Evolutionary conservation across 1,140 invertebrate genomes (phyloP).

Genomic region (Lineus longissimus): DNA sequence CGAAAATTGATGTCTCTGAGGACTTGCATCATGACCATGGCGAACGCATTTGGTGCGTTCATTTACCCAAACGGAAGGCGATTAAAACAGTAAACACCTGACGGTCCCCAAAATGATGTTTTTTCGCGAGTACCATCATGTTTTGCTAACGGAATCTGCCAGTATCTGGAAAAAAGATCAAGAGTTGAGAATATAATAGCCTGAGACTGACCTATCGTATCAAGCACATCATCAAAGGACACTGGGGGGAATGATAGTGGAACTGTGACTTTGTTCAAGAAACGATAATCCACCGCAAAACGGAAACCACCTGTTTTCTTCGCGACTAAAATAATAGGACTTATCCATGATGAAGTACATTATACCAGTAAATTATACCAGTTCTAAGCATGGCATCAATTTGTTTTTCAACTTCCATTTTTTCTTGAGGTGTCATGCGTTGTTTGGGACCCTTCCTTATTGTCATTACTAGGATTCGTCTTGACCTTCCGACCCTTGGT

Average conservation of each 20-base stretch:
- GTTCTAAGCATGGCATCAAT: too few species aligned
- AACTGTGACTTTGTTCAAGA: neutral
- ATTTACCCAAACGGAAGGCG: neutral
- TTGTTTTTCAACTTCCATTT: too few species aligned
- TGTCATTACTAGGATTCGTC: too few species aligned
- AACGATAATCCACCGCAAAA: neutral
- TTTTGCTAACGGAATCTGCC: neutral
- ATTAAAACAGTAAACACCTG: neutral
- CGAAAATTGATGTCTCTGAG: neutral
- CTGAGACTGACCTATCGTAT: neutral
- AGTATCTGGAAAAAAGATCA: neutral
- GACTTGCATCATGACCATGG: neutral
- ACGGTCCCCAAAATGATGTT: neutral
- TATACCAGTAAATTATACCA: too few species aligned
- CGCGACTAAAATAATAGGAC: neutral
- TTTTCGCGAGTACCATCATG: neutral
- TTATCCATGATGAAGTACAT: too few species aligned
- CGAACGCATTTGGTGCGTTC: neutral
- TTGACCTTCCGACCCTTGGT: too few species aligned
- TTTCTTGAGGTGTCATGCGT: too few species aligned
- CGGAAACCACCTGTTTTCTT: neutral
- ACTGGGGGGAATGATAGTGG: neutral
- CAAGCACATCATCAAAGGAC: neutral
- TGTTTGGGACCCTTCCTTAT: too few species aligned
- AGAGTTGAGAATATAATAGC: neutral